Percentiles rank a stretch among this genome's conserved stretches.
phyloP scores from a whole-genome alignment of 2,113 vertebrate species.

The Serilophus lunatus region DNA sequence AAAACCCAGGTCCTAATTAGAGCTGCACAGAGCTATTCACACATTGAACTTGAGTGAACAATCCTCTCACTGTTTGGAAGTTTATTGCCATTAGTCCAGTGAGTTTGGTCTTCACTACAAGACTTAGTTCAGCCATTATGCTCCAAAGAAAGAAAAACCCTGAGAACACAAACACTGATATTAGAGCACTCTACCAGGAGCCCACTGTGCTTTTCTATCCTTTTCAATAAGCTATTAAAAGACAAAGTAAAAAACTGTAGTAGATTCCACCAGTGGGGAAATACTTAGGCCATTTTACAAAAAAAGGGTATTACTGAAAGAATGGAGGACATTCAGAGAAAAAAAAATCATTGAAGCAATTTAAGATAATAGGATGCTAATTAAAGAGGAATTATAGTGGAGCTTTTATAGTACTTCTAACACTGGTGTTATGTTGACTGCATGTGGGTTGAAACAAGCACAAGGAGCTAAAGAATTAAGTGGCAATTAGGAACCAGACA shows the following conservation, averaged over 20 bases:
- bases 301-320: not conserved
- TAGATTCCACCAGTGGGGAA: not conserved
- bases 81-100: conserved; percentile 31
- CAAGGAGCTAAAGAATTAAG: not conserved
- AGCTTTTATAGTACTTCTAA: not conserved
- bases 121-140: conserved; percentile 29
- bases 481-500: not conserved
- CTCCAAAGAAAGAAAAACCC: not conserved
- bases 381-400: conserved; percentile 47
- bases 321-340: not conserved
- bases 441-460: not conserved
- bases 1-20: conserved; percentile 17
- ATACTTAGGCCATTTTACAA: not conserved
- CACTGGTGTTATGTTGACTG: not conserved
- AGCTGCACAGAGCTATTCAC: not conserved
- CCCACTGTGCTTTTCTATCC: not conserved
- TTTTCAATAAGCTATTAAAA: conserved; percentile 33
- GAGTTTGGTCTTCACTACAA: conserved; percentile 21
- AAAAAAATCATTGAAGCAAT: not conserved
- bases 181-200: not conserved
- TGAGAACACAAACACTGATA: conserved; percentile 25
- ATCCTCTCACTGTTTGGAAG: not conserved
- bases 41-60: not conserved
- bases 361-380: conserved; percentile 41
- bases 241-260: not conserved